phyloP scores from a whole-genome alignment of 2,797 vertebrate species.

The Molossus alvarezi region DNA sequence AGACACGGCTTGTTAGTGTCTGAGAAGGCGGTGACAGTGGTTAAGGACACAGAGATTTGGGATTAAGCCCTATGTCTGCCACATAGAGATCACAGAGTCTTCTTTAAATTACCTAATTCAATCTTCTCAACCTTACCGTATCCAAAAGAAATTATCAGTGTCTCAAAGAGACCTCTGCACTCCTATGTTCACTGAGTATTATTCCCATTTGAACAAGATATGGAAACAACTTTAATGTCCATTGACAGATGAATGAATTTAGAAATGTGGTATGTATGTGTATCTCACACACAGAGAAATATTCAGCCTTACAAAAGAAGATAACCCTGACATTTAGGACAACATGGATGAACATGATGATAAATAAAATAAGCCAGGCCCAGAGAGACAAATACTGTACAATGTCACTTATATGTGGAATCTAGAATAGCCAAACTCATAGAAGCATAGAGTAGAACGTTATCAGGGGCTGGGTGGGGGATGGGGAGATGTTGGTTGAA shows the following conservation, averaged over 20 bases:
- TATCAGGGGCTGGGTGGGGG: background rate
- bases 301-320: background rate
- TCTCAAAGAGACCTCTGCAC: background rate
- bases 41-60: background rate
- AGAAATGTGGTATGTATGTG: background rate
- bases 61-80: background rate
- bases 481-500: background rate
- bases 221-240: background rate
- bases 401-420: background rate
- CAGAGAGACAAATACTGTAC: background rate
- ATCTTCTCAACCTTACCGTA: background rate
- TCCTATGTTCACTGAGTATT: background rate
- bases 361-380: background rate
- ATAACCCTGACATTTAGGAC: background rate
- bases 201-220: background rate
- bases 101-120: background rate
- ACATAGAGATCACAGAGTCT: background rate
- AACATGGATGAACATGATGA: background rate
- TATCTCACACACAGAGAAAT: background rate
- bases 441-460: background rate
- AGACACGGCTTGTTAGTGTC: background rate
- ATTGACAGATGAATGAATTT: background rate
- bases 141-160: background rate
- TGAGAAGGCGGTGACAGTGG: background rate
- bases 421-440: background rate